Conservation (phyloP, 2,888 invertebrate genomes). For the Drosophila mimetica region DNA sequence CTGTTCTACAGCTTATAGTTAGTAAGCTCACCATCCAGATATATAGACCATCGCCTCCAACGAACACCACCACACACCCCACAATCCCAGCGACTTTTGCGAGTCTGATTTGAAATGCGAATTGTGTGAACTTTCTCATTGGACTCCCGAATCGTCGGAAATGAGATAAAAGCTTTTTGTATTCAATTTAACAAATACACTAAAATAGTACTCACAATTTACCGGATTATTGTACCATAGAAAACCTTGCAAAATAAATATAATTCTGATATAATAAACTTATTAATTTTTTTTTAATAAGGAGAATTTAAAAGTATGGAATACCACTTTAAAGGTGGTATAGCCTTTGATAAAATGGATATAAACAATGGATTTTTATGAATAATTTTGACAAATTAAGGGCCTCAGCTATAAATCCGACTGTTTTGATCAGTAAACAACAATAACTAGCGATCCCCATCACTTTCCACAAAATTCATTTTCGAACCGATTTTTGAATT, state of each 20-base stretch:
- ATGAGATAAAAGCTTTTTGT: slow-evolving; percentile 49
- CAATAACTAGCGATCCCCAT: no score
- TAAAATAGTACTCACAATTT: slow-evolving; percentile 28
- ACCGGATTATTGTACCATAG: slow-evolving; percentile 27
- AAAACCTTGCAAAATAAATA: slow-evolving; percentile 36
- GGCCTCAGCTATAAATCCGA: no score
- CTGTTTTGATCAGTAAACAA: no score
- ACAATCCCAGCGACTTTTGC: slow-evolving; percentile 73
- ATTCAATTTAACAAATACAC: slow-evolving; percentile 52
- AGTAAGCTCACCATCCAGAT: slow-evolving; percentile 43
- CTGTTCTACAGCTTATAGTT: slow-evolving; percentile 53
- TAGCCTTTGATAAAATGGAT: no score
- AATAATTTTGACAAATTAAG: no score
- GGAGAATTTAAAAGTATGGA: no score
- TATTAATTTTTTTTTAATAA: no score
- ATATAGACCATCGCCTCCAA: slow-evolving; percentile 58
- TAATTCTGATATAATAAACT: slow-evolving; percentile 5
- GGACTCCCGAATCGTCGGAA: slow-evolving; percentile 84
- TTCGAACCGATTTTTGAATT: no score
- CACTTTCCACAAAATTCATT: no score
- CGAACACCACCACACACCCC: slow-evolving; percentile 43
- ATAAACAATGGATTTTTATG: no score
- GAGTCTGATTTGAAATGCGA: slow-evolving; percentile 83
- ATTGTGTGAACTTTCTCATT: slow-evolving; percentile 79
- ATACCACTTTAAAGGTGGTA: no score